These are phyloP conservation scores for Timandra comae DNA, from an alignment of 2,888 invertebrate species.

Conservation along the genomic window DNA sequence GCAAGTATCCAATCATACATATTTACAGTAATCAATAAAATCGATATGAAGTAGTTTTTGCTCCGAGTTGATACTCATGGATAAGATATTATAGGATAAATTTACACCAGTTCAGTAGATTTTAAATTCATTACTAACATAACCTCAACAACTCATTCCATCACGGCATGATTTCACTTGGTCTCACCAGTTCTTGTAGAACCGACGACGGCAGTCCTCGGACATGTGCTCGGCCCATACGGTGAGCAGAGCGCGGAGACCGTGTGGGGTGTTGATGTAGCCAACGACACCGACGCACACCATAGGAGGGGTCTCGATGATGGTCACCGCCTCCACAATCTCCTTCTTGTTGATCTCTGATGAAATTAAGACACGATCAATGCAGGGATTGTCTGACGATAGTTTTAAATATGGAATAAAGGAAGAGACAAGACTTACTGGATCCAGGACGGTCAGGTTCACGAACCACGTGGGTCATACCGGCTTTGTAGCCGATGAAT, in stretches of 20 bases:
- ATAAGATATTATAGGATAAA: too few species aligned
- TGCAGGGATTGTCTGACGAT: too few species aligned
- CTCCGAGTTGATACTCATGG: too few species aligned
- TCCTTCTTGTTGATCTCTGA: conserved; percentile 99
- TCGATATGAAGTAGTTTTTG: too few species aligned
- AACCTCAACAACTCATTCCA: too few species aligned
- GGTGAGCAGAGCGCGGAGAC: conserved; percentile 94
- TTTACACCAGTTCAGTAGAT: too few species aligned
- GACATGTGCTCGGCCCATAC: conserved; percentile 99
- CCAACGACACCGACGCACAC: conserved; percentile 98
- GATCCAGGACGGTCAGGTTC: conserved; percentile 99
- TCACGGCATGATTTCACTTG: too few species aligned
- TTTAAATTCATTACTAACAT: too few species aligned
- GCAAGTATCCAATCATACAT: too few species aligned
- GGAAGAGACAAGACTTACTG: conserved; percentile 83
- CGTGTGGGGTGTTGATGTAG: conserved; percentile 99
- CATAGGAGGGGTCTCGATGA: conserved; percentile 99
- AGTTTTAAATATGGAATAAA: too few species aligned
- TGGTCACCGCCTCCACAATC: conserved; percentile 98
- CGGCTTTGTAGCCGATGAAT: conserved; percentile 99
- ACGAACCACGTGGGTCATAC: conserved; percentile 99
- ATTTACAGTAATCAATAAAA: too few species aligned
- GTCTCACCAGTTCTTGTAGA: conserved; percentile 99
- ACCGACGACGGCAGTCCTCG: conserved; percentile 98
- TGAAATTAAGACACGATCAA: too few species aligned